Evolutionary conservation across 1,140 invertebrate genomes (phyloP).

Genomic region (Apis dorsata): DNA sequence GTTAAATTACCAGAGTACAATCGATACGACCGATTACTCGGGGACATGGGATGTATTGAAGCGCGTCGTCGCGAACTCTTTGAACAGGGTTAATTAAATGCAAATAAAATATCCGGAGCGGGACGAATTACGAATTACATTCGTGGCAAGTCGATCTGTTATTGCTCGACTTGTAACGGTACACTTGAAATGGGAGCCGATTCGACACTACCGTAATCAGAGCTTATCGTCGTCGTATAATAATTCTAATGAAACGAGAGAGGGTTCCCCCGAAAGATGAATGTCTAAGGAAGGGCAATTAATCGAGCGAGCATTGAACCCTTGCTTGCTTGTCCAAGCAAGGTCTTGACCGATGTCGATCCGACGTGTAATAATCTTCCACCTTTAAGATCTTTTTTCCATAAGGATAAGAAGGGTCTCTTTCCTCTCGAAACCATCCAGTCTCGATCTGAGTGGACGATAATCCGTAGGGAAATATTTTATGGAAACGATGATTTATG

Average conservation of each 20-base stretch:
- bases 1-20: neutral
- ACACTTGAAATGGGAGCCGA: constrained; percentile 49
- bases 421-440: neutral
- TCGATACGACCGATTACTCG: neutral
- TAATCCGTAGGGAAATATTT: constrained; percentile 19
- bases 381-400: neutral
- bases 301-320: constrained; percentile 59
- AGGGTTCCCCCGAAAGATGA: constrained; percentile 59
- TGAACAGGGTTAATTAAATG: neutral
- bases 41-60: neutral
- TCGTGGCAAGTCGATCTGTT: constrained; percentile 8
- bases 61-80: too few relatives aligned
- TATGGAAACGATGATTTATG: constrained; percentile 36
- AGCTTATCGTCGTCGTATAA: constrained; percentile 61
- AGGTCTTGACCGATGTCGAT: constrained; percentile 45
- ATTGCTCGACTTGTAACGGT: constrained; percentile 39
- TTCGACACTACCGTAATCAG: constrained; percentile 50
- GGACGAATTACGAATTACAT: neutral
- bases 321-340: constrained; percentile 22
- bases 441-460: neutral
- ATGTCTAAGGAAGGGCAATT: constrained; percentile 67
- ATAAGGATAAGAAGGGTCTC: neutral
- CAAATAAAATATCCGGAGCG: neutral
- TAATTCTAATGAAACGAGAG: constrained; percentile 64
- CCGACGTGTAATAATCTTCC: constrained; percentile 19